Evolutionary conservation across 1,140 invertebrate species (phyloP), one percentile per base, ranked within the genome.

Genomic region (Drosophila simulans): DNA sequence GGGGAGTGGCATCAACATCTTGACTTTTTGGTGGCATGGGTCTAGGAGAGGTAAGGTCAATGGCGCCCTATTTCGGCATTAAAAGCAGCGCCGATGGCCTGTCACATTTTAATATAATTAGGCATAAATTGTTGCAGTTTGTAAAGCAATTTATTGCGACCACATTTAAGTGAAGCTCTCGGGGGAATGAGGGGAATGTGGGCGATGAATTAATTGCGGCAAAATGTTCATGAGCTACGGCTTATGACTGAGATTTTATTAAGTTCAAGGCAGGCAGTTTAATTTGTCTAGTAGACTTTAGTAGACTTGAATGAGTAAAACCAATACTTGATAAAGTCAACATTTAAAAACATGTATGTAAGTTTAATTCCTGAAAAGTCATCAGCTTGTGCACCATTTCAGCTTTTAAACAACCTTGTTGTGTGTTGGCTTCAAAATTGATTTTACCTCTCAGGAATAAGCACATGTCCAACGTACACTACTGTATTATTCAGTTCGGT

Each of bases 401-500:
- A 12, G 3, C 39, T 56, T 55, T 12, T 5, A 5, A 17, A 40
- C 17, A 48, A 22, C 31, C 35, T 40, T 27, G 22, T 37, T 11
- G 17, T 22, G 45, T 13, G 7, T 27, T 15, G 8, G 17, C 12
- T 27, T 22, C 8, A 20, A 20, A 58, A 58, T 40, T 42, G 54
- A 63, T 39, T 70, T 37, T 37, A 25, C 1, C 15, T 39, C n/a
- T 1, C 2, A 7, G 17, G 31, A 39, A 27, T 17, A 62, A 40
- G 15, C 40, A 34, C 52, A 57, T 17, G 45, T 69, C 20, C 37
- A 69, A 49, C 49, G 35, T 68, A 22, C 4, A 45, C 43, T 37
- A 53, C 35, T 55, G 42, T 51, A 83, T 83, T 83, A 83, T 83
- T 83, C 48, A 79, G 75, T 83, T 63, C 83, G 75, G 63, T 78